Base-by-base conservation (phyloP, 2,113 vertebrate genomes). In the Chionodraco myersi region DNA sequence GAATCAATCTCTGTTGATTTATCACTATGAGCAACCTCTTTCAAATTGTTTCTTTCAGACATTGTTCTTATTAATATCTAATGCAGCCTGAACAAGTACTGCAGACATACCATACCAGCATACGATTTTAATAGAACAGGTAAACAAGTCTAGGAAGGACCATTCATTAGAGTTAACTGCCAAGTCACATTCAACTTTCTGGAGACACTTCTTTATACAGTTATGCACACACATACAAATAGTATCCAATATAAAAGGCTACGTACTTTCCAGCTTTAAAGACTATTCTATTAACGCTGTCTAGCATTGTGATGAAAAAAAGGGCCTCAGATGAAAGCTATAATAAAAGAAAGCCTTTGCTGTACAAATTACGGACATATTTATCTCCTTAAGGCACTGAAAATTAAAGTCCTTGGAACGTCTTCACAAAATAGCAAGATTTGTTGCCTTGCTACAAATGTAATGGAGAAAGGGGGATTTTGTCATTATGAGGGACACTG, bases 401-500 rank as follows among this genome's bases (percentile, higher is more conserved):
- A 91, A 90, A 90, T 85, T 54, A 72, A 83, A 82, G 82, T 88
- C 72, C 89, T 90, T 89, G 87, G 69, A 82, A 84, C 7, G 45
- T 84, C 66, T 81, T 85, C 73, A 84, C 49, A 86, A 84, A 81
- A 64, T 45, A 23, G 45, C 12, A 5, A 70, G 68, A 78, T 51
- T 34, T 73, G 78, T 79, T 82, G 41, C 83, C 67, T 62, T 69
- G 63, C 79, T 63, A 45, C 74, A 58, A 59, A 66, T 18, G 74
- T 76, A 90, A 62, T 86, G 65, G 52, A 73, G 68, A 67, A 85
- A 44, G 47, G 13, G 21, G n/a, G 21, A 18, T 52, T 80, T 77
- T 82, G 47, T 87, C 82, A 85, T 77, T 58, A 72, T 15, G 61
- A 80, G 52, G 78, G 72, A 84, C 79, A 79, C 41, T 47, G 54